Conservation (phyloP, 1,140 invertebrate genomes). For the Pseudomyrmex dendroicus region DNA sequence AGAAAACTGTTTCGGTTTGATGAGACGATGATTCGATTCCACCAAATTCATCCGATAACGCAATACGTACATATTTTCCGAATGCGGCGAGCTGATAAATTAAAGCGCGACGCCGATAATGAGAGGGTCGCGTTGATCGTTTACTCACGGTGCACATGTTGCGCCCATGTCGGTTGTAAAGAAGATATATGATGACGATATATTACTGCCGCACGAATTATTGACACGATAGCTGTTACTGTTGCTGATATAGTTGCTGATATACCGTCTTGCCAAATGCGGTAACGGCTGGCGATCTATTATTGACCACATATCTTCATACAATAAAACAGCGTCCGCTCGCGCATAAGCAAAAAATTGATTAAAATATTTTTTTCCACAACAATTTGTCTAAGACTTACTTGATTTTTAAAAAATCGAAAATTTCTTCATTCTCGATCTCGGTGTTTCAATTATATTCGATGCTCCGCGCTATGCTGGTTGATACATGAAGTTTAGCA, state of each 20-base stretch:
- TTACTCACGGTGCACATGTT: constrained; percentile 42
- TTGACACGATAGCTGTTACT: constrained; percentile 55
- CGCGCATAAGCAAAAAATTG: background rate
- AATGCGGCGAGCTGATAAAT: constrained; percentile 13
- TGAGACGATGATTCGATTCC: constrained; percentile 32
- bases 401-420: background rate
- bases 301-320: constrained; percentile 33
- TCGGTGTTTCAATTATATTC: background rate
- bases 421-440: background rate
- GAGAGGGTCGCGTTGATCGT: constrained; percentile 31
- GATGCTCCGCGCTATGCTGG: background rate
- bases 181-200: constrained; percentile 50
- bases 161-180: constrained; percentile 38
- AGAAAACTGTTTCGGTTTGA: constrained; percentile 42
- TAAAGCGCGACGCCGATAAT: constrained; percentile 50
- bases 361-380: background rate
- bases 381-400: background rate
- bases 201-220: constrained; percentile 52
- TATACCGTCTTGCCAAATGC: constrained; percentile 53
- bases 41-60: constrained; percentile 20
- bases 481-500: constrained; percentile 28
- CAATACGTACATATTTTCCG: constrained; percentile 15
- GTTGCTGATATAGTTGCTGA: constrained; percentile 54
- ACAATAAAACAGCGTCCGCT: constrained; percentile 16
- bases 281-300: constrained; percentile 36